Evolutionary conservation across 2,797 vertebrate genomes (phyloP), one percentile per base, ranked within the genome.

Genomic region (Myiotriccus ornatus): DNA sequence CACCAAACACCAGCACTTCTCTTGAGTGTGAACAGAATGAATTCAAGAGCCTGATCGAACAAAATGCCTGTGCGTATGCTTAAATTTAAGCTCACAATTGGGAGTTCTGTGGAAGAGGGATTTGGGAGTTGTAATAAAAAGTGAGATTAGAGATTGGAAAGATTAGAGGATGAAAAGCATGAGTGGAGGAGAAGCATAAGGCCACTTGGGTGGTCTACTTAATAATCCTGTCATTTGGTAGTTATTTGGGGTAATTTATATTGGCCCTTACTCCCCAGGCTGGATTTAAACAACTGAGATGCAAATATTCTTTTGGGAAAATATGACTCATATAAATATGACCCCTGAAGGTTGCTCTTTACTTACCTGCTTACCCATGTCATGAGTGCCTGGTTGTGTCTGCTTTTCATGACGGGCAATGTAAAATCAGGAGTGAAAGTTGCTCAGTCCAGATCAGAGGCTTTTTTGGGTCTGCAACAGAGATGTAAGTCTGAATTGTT

Each of bases 51-150:
- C 76, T 50, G 56, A 74, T 79, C 84, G 74, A 67, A 60, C 28
- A 79, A 52, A 83, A 75, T 3, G 3, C 30, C 50, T 82, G 34
- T 76, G 59, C 67, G 24, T 63, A 32, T 84, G 74, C 60, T 87
- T 87, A 37, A 70, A 74, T 74, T 56, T 57, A 93, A 95, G 80
- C 49, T 74, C 52, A 60, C 12, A 20, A 15, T 73, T 92, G 78
- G 63, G 82, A 91, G 57, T 82, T 94, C 63, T 83, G 56, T 63
- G 35, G 52, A 88, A 70, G 27, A 83, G 30, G 35, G 75, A 82
- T 87, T 92, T 90, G 68, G 64, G 70, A 92, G 35, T 76, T 86
- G 80, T 56, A 88, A 95, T 91, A 91, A 94, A 86, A 96, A 92
- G 59, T 67, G 79, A 91, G 83, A 87, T 87, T 73, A 90, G 80